phyloP scores from a whole-genome alignment of 1,140 invertebrate species.

The Wiebesia pumilae region DNA sequence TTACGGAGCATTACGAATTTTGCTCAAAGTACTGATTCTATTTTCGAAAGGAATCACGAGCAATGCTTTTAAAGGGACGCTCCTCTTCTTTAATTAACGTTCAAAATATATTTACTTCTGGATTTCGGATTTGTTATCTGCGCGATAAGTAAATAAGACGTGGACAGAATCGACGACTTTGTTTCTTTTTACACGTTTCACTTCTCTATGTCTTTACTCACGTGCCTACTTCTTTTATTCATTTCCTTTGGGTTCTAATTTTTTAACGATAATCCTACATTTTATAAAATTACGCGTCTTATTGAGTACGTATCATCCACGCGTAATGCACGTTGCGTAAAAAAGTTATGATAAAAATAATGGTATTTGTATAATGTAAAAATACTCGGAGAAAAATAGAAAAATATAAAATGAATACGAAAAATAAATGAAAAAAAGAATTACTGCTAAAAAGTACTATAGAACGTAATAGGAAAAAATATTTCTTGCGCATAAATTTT shows the following conservation, averaged over 20 bases:
- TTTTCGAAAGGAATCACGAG: neutral
- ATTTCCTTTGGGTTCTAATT: neutral
- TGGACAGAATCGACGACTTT: too few relatives aligned
- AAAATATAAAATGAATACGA: neutral
- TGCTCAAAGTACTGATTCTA: neutral
- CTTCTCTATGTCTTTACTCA: neutral
- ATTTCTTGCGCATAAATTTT: neutral
- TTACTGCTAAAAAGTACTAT: neutral
- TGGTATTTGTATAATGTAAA: neutral
- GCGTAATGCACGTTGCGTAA: too few relatives aligned
- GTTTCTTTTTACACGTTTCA: neutral
- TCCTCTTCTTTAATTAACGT: too few relatives aligned
- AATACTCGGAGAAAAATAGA: neutral
- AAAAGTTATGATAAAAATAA: neutral
- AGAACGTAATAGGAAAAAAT: neutral
- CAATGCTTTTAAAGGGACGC: too few relatives aligned
- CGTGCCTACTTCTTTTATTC: neutral
- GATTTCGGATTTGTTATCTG: too few relatives aligned
- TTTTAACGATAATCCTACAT: neutral
- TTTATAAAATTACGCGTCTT: neutral
- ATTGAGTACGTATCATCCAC: neutral
- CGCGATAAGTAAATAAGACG: too few relatives aligned
- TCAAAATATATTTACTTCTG: too few relatives aligned
- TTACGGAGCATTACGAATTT: neutral
- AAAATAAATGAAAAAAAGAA: neutral